Percentiles rank a stretch among this genome's conserved stretches.
phyloP scores from a whole-genome alignment of 2,113 vertebrate species.

The Daboia siamensis region DNA sequence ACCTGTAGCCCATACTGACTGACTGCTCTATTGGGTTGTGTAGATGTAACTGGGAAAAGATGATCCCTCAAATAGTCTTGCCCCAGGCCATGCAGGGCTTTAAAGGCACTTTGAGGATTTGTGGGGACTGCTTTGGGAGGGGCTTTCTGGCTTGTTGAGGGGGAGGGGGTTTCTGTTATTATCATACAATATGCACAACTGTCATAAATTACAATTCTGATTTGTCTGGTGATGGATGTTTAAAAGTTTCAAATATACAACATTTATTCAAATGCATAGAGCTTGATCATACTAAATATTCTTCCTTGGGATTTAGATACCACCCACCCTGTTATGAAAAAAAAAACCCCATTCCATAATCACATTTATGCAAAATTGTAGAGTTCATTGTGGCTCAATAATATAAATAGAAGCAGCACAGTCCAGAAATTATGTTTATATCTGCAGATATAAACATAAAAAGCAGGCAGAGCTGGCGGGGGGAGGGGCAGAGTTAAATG shows the following conservation, averaged over 20 bases:
- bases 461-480: background rate
- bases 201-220: background rate
- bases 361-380: background rate
- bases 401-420: background rate
- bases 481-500: background rate
- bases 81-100: background rate
- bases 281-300: background rate
- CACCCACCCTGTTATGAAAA: background rate
- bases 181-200: background rate
- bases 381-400: background rate
- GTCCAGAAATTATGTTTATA: background rate
- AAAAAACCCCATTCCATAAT: background rate
- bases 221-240: background rate
- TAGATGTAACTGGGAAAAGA: background rate
- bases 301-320: background rate
- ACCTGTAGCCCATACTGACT: background rate
- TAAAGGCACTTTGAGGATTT: background rate
- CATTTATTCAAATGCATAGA: background rate
- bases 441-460: background rate
- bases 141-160: background rate
- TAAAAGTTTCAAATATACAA: background rate
- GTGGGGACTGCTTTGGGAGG: background rate
- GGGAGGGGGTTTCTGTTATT: background rate
- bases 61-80: background rate
- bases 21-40: background rate